Base-by-base conservation (phyloP, 1,140 invertebrate species). In the Eurosta solidaginis region DNA sequence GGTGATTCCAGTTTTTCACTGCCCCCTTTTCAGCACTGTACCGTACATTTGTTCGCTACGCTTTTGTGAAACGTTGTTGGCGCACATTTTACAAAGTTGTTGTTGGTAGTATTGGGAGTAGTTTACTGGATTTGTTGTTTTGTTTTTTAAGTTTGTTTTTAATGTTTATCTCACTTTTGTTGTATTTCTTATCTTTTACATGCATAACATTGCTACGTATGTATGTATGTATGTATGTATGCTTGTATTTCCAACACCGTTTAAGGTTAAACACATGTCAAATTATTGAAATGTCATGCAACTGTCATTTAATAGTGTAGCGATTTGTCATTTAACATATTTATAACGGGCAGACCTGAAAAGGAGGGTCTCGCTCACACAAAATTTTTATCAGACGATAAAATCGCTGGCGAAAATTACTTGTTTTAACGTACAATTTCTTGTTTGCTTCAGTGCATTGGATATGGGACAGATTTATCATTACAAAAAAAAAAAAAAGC, bases 1-100 rank as follows among this genome's bases (percentile, higher is more conserved):
- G 82, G 81, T 74, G 42, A 76, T 79, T 78, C 76, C 52, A 42
- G 76, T 77, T 77, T 77, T 77, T 50, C 29, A n/a, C 22, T 74
- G 25, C n/a, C 17, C 50, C n/a, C 59, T 20, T 36, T 36, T 7
- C 33, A 29, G 59, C 36, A 12, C 6, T 25, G 10, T 25, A 49
- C 52, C 68, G n/a, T 33, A 9, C 74, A 29, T 9, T 12, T 47
- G n/a, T 12, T 4, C 44, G 74, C 22, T 47, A n/a, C 20, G 40
- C 42, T 50, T 50, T 36, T 33, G 59, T 40, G 36, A n/a, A 22
- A 22, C 59, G 59, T 29, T 68, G 29, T 68, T 20, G 59, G 17
- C 22, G n/a, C 33, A 14, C 22, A 33, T 20, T 29, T 17, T 36
- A n/a, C 14, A 36, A 68, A 6, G 33, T 68, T 68, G 59, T 63